phyloP scores from a whole-genome alignment of 2,888 invertebrate species.

The Tipula vernalis region DNA sequence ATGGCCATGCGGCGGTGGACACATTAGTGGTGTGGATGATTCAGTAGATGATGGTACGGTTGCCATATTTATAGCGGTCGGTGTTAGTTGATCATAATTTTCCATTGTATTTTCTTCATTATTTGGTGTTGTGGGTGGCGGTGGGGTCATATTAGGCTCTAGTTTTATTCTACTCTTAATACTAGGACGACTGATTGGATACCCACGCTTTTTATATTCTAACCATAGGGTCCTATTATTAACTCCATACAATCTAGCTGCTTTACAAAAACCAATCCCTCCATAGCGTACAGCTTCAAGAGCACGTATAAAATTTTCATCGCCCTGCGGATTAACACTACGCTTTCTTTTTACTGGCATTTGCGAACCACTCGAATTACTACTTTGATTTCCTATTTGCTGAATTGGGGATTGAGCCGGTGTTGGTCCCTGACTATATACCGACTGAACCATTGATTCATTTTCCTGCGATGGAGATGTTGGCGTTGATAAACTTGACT shows the following conservation, averaged over 20 bases:
- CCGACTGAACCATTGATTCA: slow-evolving; percentile 39
- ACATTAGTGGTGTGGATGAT: slow-evolving; percentile 43
- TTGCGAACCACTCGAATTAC: slow-evolving; percentile 14
- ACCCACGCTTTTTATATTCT: slow-evolving; percentile 73
- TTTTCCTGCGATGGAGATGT: slow-evolving; percentile 42
- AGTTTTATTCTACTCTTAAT: slow-evolving; percentile 63
- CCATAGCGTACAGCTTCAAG: slow-evolving; percentile 71
- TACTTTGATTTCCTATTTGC: slow-evolving; percentile 18
- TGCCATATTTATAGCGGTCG: slow-evolving; percentile 34
- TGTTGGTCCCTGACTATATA: slow-evolving; percentile 37
- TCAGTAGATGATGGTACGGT: slow-evolving; percentile 36
- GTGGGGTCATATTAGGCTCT: slow-evolving; percentile 49
- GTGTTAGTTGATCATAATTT: slow-evolving; percentile 31
- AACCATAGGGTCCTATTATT: slow-evolving; percentile 77
- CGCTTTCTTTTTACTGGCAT: slow-evolving; percentile 52
- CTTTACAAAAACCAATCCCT: slow-evolving; percentile 76
- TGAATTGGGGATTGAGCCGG: slow-evolving; percentile 35
- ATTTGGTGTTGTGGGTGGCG: slow-evolving; percentile 32
- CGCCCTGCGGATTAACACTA: slow-evolving; percentile 66
- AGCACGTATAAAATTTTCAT: slow-evolving; percentile 70
- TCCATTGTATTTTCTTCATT: slow-evolving; percentile 36
- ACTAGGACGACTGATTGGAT: slow-evolving; percentile 67
- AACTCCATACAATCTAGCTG: slow-evolving; percentile 70
- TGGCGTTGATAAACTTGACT: slow-evolving; percentile 43
- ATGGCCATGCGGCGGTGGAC: slow-evolving; percentile 46